Base-by-base conservation (phyloP, 2,113 vertebrate species). In the Nematolebias whitei region DNA sequence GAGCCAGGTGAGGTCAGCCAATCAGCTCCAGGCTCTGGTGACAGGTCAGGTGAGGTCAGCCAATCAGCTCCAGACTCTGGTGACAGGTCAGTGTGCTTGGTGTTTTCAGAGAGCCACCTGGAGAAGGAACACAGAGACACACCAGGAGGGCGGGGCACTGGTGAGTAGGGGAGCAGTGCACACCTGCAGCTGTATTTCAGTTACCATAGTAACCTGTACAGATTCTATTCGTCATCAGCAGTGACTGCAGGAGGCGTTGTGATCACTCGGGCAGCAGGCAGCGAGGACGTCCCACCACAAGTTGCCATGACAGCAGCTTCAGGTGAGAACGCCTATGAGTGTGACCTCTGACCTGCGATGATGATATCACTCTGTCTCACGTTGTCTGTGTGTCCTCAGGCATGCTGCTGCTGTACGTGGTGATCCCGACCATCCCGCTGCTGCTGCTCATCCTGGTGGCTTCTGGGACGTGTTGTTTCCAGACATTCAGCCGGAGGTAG, bases 381-480 rank as follows among this genome's bases (percentile, higher is more conserved):
- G 12, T 7, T 32, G 8, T 16, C 39, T 29, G n/a, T 55, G 50
- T 32, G 32, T 22, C 32, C 23, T 11, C 83, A 98, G 98, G 96
- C 41, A 92, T 96, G 92, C 88, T 98, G 89, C 87, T 98, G 88
- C 94, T 99, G 76, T 99, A 98, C 52, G 93, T 99, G 2, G 89
- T 97, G 80, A 96, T 99, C 80, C 96, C 97, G 48, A 96, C 97
- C 24, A 97, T 99, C 85, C 97, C 98, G 1, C 89, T 99, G 56
- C 92, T 99, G 32, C 90, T 99, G 82, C 90, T 99, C 89, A 97
- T 99, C 90, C 77, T 98, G 78, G 96, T 98, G 89, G 98, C 96
- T 78, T 95, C 96, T 72, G 96, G 95, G 61, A 98, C 95, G 5
- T 97, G 96, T 87, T 99, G 96, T 85, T 95, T 96, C 84, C 97